Percentiles rank a stretch among this genome's conserved stretches.
phyloP scores from a whole-genome alignment of 2,113 vertebrate species.

The Carassius auratus region DNA sequence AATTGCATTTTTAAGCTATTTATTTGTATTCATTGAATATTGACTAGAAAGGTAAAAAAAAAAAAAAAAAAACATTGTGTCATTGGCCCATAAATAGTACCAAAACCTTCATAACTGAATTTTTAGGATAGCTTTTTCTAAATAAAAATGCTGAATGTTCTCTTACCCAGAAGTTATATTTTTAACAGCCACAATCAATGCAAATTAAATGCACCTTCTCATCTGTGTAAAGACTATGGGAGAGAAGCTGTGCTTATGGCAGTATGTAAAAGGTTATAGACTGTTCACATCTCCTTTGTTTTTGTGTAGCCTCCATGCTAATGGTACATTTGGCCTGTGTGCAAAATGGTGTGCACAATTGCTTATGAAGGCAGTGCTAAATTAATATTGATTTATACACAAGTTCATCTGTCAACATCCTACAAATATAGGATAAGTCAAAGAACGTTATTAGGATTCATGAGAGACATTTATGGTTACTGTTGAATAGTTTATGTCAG shows the following conservation, averaged over 20 bases:
- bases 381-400: background rate
- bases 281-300: background rate
- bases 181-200: background rate
- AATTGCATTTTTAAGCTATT: too few species aligned
- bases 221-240: background rate
- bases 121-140: too few species aligned
- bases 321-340: conserved; percentile 11
- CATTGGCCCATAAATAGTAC: too few species aligned
- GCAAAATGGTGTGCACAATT: background rate
- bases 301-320: background rate
- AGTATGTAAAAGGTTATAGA: background rate
- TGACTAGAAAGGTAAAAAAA: too few species aligned
- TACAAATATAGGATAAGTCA: background rate
- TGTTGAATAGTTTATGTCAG: conserved; percentile 20
- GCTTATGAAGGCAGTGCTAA: background rate
- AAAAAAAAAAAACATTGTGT: too few species aligned
- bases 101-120: too few species aligned
- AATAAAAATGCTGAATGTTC: too few species aligned
- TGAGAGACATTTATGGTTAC: background rate
- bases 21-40: background rate
- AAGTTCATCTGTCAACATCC: background rate
- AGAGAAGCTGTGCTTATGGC: background rate
- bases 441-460: conserved; percentile 18
- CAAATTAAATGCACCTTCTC: background rate
- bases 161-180: too few species aligned